phyloP scores from a whole-genome alignment of 1,140 invertebrate species.

The Lepidostoma basale region DNA sequence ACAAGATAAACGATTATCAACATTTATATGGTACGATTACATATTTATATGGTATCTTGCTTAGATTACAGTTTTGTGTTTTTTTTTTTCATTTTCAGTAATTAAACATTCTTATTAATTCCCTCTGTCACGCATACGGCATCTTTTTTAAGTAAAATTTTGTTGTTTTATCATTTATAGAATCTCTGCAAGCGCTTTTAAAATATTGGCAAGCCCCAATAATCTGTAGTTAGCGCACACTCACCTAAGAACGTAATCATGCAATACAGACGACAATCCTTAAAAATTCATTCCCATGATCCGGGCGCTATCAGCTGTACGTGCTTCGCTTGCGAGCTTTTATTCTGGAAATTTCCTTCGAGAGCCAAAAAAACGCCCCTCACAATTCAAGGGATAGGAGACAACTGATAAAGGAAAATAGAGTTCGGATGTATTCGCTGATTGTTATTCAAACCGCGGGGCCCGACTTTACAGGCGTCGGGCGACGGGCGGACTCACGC shows the following conservation, averaged over 20 bases:
- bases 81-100: no score
- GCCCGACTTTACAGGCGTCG: slow-evolving; percentile 5
- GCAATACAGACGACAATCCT: slow-evolving; percentile 24
- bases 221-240: background rate
- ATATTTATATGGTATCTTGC: no score
- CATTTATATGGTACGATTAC: no score
- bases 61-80: no score
- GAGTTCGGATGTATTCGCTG: slow-evolving; percentile 3
- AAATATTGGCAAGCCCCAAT: background rate
- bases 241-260: slow-evolving; percentile 9
- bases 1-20: no score
- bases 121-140: no score
- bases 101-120: no score
- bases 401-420: slow-evolving; percentile 34
- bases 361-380: slow-evolving; percentile 38
- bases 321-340: slow-evolving; percentile 35
- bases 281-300: slow-evolving; percentile 46
- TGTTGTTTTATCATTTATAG: no score
- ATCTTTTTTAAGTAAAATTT: no score
- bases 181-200: background rate
- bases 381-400: slow-evolving; percentile 7
- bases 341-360: slow-evolving; percentile 16
- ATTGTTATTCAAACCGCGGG: slow-evolving; percentile 41
- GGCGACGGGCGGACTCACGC: slow-evolving; percentile 6
- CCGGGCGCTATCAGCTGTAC: slow-evolving; percentile 38